phyloP scores from a whole-genome alignment of 1,140 invertebrate species.

The Anoplolepis gracilipes region DNA sequence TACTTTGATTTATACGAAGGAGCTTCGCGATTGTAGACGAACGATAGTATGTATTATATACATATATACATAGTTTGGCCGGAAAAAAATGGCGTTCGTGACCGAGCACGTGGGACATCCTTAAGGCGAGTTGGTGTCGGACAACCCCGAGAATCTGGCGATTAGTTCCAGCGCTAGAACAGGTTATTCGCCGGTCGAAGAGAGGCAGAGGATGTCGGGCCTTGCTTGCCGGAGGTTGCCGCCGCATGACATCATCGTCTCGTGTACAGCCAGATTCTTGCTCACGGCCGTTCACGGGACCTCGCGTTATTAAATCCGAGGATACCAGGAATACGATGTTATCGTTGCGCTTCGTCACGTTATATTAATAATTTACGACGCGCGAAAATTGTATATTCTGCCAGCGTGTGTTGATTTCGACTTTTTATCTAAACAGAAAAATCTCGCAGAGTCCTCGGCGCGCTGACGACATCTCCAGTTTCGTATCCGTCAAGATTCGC shows the following conservation, averaged over 20 bases:
- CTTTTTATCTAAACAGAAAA: not conserved
- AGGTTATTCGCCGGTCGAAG: conserved; percentile 61
- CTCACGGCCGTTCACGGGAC: conserved; percentile 14
- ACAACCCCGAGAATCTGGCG: conserved; percentile 44
- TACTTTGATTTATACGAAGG: not conserved
- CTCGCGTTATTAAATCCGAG: conserved; percentile 34
- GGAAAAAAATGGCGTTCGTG: conserved; percentile 7
- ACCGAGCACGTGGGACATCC: conserved; percentile 17
- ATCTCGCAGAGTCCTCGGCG: not conserved
- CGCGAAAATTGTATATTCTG: not conserved
- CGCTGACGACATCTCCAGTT: conserved; percentile 5
- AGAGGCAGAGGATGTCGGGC: conserved; percentile 47
- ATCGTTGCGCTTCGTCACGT: not conserved
- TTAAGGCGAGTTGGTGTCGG: conserved; percentile 50
- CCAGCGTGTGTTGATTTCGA: not conserved
- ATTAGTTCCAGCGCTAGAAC: conserved; percentile 58
- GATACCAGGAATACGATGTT: not conserved
- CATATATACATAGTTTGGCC: not conserved
- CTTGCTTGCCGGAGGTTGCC: conserved; percentile 55
- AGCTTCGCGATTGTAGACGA: not conserved
- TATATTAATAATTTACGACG: not conserved
- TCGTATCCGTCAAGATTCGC: not conserved
- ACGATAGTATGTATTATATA: too few species aligned
- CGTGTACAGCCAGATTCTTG: conserved; percentile 56
- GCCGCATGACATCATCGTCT: conserved; percentile 61